Base-by-base conservation (phyloP, 2,888 invertebrate genomes). In the Calameuta pallipes region DNA sequence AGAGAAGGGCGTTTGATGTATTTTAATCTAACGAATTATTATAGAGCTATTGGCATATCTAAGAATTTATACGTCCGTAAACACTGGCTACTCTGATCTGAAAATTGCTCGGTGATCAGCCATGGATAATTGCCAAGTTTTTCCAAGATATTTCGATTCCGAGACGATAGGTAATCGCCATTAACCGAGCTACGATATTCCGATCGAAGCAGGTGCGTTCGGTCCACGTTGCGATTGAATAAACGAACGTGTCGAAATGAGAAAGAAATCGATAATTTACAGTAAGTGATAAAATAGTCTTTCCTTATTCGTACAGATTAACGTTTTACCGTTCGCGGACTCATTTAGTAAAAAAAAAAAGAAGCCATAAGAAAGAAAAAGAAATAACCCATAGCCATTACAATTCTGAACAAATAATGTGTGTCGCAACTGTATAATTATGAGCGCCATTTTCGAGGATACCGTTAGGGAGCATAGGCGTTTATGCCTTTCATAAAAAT, bases 391-490 rank as follows among this genome's bases (percentile, higher is more conserved):
- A 82, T 83, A 77, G 80, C 81, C 84, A 86, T 87, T 85, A 85
- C 86, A 85, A 87, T 85, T 82, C 84, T 80, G 83, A 86, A 86
- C 85, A 85, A 88, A 88, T 87, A 88, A 86, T 84, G 85, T 83
- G 79, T 86, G 84, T 86, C 85, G 84, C 83, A 86, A 87, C 85
- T 86, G 82, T 85, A 87, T 88, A 88, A 89, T 88, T 88, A 86
- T 85, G 85, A 86, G 87, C 86, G 83, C 84, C 83, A 85, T 85
- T 86, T 85, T 83, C 85, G 83, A 81, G 79, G 81, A 84, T 86
- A 85, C 86, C 86, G 88, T 88, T 87, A 86, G 75, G 76, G 81
- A 81, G 75, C 76, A 77, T 75, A 75, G 82, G 79, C 84, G 83
- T 84, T 87, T 84, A 83, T 85, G 80, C 82, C 85, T 85, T 85